These are phyloP conservation scores for Aplocera efformata DNA, from an alignment of 2,888 invertebrate species.

Conservation along the genomic window DNA sequence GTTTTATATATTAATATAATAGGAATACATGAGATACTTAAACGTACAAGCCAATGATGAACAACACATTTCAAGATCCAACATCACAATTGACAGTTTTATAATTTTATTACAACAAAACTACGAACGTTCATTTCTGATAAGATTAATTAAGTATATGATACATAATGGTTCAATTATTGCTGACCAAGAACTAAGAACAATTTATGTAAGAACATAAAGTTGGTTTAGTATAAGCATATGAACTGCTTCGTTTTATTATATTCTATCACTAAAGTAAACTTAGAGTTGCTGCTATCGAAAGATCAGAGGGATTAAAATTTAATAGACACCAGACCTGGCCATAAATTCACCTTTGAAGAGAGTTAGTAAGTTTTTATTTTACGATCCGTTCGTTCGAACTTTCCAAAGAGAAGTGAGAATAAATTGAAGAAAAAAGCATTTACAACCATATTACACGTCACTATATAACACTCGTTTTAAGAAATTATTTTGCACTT, in stretches of 20 bases:
- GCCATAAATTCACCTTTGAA: conserved; percentile 5
- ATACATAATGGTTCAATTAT: conserved; percentile 23
- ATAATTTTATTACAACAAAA: conserved; percentile 31
- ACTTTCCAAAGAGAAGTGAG: conserved; percentile 4
- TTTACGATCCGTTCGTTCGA: too few species aligned
- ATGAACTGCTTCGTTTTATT: conserved; percentile 3
- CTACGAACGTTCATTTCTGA: conserved; percentile 25
- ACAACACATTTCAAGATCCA: too few species aligned
- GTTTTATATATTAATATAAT: too few species aligned
- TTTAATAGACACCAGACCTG: conserved; percentile 4
- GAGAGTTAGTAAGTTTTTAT: conserved; percentile 5
- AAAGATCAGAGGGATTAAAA: conserved; percentile 9
- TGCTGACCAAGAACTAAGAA: conserved; percentile 41
- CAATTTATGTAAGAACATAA: conserved; percentile 27
- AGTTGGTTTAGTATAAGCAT: conserved; percentile 2
- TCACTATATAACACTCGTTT: too few species aligned
- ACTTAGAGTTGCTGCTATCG: conserved; percentile 10
- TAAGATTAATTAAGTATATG: conserved; percentile 27
- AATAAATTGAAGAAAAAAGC: not conserved
- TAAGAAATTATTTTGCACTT: too few species aligned
- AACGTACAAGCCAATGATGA: too few species aligned
- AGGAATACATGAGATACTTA: too few species aligned
- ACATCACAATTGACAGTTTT: conserved; percentile 5
- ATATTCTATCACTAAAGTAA: conserved; percentile 1
- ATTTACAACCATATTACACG: too few species aligned